Conservation (phyloP, 2,113 vertebrate species). For the Puma concolor region DNA sequence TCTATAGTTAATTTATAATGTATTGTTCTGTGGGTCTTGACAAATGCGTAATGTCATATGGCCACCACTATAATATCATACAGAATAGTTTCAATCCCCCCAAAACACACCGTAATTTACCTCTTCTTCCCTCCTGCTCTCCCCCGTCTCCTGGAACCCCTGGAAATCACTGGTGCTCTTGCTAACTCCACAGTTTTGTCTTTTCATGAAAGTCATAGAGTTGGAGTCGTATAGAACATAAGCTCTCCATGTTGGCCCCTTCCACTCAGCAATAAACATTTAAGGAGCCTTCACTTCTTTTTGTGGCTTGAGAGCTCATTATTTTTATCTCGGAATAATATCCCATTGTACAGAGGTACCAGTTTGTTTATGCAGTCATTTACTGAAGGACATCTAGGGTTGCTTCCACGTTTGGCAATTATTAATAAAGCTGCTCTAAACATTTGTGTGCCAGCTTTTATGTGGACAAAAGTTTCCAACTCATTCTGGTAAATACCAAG, state of each 20-base stretch:
- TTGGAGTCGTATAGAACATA: neutral
- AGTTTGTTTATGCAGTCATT: neutral
- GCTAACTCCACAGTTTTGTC: neutral
- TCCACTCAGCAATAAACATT: neutral
- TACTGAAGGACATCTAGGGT: neutral
- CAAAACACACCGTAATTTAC: neutral
- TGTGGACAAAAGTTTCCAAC: neutral
- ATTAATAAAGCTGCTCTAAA: constrained; percentile 1
- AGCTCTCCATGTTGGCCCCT: neutral
- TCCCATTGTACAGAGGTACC: neutral
- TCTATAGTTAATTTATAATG: neutral
- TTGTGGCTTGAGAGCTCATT: neutral
- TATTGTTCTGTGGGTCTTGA: neutral
- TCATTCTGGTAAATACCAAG: constrained; percentile 3
- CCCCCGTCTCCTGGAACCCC: neutral
- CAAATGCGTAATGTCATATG: neutral
- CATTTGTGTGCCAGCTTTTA: neutral
- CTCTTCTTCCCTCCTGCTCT: neutral
- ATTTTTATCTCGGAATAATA: neutral
- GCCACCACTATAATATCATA: neutral
- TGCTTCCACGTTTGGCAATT: neutral
- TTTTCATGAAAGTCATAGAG: neutral
- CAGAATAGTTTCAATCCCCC: neutral
- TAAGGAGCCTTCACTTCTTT: neutral
- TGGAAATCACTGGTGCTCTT: neutral